Evolutionary conservation across 2,888 invertebrate genomes (phyloP).

Genomic region (Nephrotoma guestfalica): DNA sequence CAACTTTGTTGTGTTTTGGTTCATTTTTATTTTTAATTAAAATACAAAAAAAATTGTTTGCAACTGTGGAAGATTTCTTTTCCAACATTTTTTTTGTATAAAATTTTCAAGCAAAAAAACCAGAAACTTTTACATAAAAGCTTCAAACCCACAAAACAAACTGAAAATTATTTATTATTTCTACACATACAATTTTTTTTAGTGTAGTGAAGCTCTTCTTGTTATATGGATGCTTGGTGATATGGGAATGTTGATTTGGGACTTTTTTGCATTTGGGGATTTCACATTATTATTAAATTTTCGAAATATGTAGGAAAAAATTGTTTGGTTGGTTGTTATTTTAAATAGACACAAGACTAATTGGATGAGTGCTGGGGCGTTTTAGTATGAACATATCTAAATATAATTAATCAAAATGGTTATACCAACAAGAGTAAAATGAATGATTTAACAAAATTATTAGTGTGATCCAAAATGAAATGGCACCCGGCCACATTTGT

Average conservation of each 20-base stretch:
- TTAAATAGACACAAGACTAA: neutral
- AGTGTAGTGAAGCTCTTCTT: neutral
- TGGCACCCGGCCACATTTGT: neutral
- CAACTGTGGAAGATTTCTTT: neutral
- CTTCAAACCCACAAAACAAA: neutral
- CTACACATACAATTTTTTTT: neutral
- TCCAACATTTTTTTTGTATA: neutral
- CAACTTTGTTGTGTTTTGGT: neutral
- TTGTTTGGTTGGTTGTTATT: neutral
- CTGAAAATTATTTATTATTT: neutral
- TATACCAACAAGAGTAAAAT: neutral
- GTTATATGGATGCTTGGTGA: neutral
- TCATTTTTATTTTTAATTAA: neutral
- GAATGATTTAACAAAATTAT: neutral
- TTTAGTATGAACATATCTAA: neutral
- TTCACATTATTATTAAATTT: neutral
- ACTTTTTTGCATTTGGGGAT: neutral
- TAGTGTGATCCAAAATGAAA: neutral
- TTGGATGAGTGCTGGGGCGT: neutral
- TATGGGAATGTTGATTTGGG: neutral
- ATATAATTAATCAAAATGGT: neutral
- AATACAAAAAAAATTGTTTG: neutral
- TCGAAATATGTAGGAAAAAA: neutral
- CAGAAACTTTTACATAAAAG: neutral
- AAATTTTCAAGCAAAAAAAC: neutral